Base-by-base conservation (phyloP, 23 tunicate genomes). In the Aplidium turbinatum region DNA sequence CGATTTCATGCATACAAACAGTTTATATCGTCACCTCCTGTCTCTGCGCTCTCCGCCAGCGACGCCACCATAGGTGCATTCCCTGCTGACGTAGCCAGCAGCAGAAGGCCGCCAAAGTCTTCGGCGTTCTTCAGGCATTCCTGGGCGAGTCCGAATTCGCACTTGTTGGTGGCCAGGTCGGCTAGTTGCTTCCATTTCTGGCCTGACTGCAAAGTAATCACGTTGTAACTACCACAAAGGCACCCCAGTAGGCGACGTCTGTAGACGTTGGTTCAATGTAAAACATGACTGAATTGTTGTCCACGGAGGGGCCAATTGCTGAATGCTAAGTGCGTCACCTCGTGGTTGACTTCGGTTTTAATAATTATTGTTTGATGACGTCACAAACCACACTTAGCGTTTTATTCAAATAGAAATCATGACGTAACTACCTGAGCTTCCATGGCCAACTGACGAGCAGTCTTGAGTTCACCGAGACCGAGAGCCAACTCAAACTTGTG, bases 171-270 rank as follows among this genome's bases (percentile, higher is more conserved):
- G 3, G 99, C 99, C 34, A 94, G 83, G 38, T 94, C 99, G 4
- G 99, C 99, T 18, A 94, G 67, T 56, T 82, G 90, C 57, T 82
- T 87, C 99, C 99, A 94, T 71, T 94, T 94, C 42, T 94, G 94
- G 55, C 81, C 95, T 31, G 95, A 76, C 94, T 93, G 72, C 1
- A 36, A 48, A n/a, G n/a, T n/a, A n/a, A n/a, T n/a, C n/a, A n/a
- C n/a, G n/a, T n/a, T n/a, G n/a, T n/a, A n/a, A n/a, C n/a, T n/a
- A n/a, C n/a, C n/a, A n/a, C n/a, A n/a, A n/a, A n/a, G n/a, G n/a
- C n/a, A n/a, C n/a, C n/a, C n/a, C n/a, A n/a, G n/a, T n/a, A n/a
- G n/a, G n/a, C n/a, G n/a, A n/a, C n/a, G n/a, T n/a, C n/a, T n/a
- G n/a, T n/a, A n/a, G n/a, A n/a, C n/a, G n/a, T n/a, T n/a, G n/a